Conservation (phyloP, 2,888 invertebrate genomes). For the Schizotus pectinicornis region DNA sequence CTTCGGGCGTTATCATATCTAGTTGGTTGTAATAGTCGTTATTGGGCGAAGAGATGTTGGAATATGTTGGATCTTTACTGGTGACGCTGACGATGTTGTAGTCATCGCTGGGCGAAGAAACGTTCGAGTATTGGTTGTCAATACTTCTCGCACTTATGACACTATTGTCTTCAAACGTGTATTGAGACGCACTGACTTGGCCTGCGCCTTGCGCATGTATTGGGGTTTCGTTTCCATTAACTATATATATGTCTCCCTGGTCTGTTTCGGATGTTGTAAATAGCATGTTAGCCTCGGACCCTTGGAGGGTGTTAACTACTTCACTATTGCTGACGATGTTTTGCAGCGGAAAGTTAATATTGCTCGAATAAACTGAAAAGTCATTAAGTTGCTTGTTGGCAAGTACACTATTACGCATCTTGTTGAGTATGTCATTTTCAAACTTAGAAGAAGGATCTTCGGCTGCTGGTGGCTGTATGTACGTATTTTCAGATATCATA, state of each 20-base stretch:
- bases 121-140: conserved; percentile 34
- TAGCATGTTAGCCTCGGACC: conserved; percentile 26
- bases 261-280: conserved; percentile 24
- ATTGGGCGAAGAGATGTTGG: conserved; percentile 31
- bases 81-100: conserved; percentile 6
- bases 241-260: conserved; percentile 27
- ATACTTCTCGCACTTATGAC: conserved; percentile 41
- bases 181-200: conserved; percentile 18
- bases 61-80: conserved; percentile 17
- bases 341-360: conserved; percentile 15
- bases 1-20: conserved; percentile 32
- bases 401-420: conserved; percentile 24
- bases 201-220: conserved; percentile 21
- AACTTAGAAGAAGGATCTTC: conserved; percentile 28
- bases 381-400: conserved; percentile 25
- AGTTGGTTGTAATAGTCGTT: conserved; percentile 13
- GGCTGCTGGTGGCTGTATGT: conserved; percentile 19
- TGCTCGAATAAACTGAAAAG: conserved; percentile 25
- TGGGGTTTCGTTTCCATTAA: conserved; percentile 30
- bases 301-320: conserved; percentile 23
- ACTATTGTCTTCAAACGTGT: conserved; percentile 30
- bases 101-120: conserved; percentile 32
- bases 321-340: conserved; percentile 18
- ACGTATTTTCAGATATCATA: conserved; percentile 28
- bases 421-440: conserved; percentile 28